Percentiles rank a stretch among this genome's conserved stretches.
Conservation (phyloP, 92 coral and sea anemone species). For the Zoanthus sociatus region DNA sequence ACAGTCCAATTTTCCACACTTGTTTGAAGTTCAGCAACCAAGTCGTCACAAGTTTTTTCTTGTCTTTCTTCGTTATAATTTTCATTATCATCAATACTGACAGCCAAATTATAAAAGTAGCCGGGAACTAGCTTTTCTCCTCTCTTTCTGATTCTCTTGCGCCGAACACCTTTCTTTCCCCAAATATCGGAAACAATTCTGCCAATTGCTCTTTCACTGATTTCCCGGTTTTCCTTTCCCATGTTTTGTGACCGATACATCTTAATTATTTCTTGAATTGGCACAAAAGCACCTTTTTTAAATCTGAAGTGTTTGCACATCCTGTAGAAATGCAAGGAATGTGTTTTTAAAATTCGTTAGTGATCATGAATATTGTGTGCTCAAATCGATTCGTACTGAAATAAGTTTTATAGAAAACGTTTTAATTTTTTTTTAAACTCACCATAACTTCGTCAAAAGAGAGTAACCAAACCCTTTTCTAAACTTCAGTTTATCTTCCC, state of each 20-base stretch:
- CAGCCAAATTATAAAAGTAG: not conserved
- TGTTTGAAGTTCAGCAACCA: not conserved
- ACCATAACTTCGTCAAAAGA: too few relatives aligned
- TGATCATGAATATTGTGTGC: too few relatives aligned
- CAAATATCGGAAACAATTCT: constrained; percentile 6
- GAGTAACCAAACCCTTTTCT: too few relatives aligned
- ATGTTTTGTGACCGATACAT: not conserved
- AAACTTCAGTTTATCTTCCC: too few relatives aligned
- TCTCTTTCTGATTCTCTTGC: not conserved
- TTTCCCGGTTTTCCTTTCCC: not conserved
- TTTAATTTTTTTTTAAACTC: too few relatives aligned
- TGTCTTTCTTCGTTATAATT: not conserved
- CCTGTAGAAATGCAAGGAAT: not conserved
- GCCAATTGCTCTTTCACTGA: not conserved
- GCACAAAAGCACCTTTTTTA: too few relatives aligned
- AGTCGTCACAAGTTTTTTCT: not conserved
- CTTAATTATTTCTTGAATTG: not conserved
- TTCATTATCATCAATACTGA: not conserved
- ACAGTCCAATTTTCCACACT: constrained; percentile 6
- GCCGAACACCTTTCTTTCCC: constrained; percentile 11
- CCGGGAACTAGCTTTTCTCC: not conserved
- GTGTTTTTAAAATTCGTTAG: not conserved
- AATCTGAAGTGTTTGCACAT: too few relatives aligned
- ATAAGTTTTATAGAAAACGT: too few relatives aligned
- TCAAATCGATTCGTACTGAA: too few relatives aligned